Conservation (phyloP, 2,888 invertebrate genomes). For the Drosophila robusta region DNA sequence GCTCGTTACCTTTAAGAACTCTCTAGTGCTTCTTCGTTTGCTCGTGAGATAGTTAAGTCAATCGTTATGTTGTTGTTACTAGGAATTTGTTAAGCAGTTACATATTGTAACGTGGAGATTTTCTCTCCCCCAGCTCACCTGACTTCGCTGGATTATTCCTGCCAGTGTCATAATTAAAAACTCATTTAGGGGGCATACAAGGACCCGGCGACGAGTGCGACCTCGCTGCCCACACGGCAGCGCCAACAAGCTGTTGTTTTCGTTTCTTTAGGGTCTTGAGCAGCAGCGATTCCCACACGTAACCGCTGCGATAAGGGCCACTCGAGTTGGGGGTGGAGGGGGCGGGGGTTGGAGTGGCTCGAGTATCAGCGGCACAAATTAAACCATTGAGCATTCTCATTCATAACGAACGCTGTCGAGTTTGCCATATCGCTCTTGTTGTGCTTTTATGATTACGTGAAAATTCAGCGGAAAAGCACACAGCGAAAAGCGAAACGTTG, state of each 20-base stretch:
- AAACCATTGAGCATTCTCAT: constrained; percentile 40
- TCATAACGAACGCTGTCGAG: constrained; percentile 20
- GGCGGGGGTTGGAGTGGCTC: background rate
- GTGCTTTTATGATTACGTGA: constrained; percentile 29
- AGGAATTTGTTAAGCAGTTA: no score
- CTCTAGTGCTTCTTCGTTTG: no score
- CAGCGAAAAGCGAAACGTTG: constrained; percentile 21
- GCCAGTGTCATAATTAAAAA: constrained; percentile 25
- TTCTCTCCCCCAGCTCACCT: no score
- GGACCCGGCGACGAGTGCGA: constrained; percentile 3
- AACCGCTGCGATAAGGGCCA: constrained; percentile 35
- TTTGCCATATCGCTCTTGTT: constrained; percentile 26
- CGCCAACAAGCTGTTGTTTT: constrained; percentile 13
- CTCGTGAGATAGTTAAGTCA: no score
- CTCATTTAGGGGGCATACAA: constrained; percentile 26
- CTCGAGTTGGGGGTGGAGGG: constrained; percentile 4
- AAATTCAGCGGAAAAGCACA: constrained; percentile 21
- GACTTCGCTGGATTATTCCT: no score
- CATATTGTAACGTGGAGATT: no score
- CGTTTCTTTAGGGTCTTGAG: no score
- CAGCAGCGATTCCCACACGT: constrained; percentile 17
- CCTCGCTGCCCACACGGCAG: constrained; percentile 1
- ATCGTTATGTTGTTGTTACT: no score
- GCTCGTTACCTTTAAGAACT: no score
- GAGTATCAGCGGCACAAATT: constrained; percentile 27